Evolutionary conservation across 2,113 vertebrate genomes (phyloP).

Genomic region (Rhinogobius similis): DNA sequence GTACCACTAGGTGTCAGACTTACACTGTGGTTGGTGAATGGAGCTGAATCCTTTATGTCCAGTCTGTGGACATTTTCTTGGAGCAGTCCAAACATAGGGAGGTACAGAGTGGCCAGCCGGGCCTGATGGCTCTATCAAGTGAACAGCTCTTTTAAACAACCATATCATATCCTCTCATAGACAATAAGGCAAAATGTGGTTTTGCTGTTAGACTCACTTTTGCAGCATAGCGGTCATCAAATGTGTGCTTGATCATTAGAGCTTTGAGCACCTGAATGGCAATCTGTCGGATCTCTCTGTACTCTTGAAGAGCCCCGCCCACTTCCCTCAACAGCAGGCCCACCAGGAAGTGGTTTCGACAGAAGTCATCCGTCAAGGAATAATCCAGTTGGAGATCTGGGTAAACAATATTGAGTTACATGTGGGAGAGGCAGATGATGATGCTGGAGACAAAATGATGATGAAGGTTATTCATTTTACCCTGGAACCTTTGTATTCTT

Average conservation of each 20-base stretch:
- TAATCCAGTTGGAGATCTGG: constrained; percentile 96
- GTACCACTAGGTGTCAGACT: constrained; percentile 56
- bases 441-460: neutral
- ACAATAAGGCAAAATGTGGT: neutral
- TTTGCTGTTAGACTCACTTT: constrained; percentile 75
- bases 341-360: constrained; percentile 95
- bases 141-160: neutral
- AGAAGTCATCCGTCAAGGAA: constrained; percentile 95
- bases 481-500: constrained; percentile 94
- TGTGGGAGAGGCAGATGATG: neutral
- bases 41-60: constrained; percentile 85
- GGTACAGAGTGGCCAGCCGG: constrained; percentile 92
- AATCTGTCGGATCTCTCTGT: constrained; percentile 88
- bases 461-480: constrained; percentile 70
- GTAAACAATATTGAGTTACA: neutral
- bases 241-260: constrained; percentile 95
- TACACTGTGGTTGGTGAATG: constrained; percentile 83
- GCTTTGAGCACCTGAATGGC: constrained; percentile 91
- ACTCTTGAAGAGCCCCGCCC: constrained; percentile 90
- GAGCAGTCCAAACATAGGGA: constrained; percentile 92
- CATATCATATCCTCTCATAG: neutral
- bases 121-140: constrained; percentile 88
- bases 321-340: constrained; percentile 93
- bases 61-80: constrained; percentile 92
- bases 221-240: constrained; percentile 89